These are phyloP conservation scores for Pterocles orientalis DNA, from an alignment of 2,113 vertebrate genomes.

Conservation along the genomic window DNA sequence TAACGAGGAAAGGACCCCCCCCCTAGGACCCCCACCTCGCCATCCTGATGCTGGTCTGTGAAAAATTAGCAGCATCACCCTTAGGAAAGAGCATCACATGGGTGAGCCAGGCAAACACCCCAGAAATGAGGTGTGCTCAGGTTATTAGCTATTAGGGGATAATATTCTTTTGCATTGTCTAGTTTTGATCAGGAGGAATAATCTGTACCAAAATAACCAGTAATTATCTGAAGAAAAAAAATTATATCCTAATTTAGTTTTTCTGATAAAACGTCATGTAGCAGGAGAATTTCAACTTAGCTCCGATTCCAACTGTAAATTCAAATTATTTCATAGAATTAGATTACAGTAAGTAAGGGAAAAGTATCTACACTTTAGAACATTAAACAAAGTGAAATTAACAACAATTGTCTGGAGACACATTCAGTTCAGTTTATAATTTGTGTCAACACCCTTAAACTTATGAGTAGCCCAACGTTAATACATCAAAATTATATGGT, in stretches of 20 bases:
- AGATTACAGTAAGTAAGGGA: background rate
- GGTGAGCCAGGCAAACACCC: background rate
- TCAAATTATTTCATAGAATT: background rate
- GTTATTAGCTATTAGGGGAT: background rate
- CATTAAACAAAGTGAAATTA: background rate
- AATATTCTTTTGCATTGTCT: background rate
- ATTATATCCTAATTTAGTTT: background rate
- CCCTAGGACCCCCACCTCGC: background rate
- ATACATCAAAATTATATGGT: background rate
- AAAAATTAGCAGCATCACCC: background rate
- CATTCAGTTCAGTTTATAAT: background rate
- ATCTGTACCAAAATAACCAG: background rate
- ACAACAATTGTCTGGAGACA: background rate
- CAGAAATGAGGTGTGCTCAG: fast-evolving
- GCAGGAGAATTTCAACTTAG: background rate
- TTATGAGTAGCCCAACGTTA: background rate
- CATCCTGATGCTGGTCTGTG: background rate
- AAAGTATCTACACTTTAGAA: background rate
- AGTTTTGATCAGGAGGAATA: background rate
- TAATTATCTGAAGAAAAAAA: too few relatives aligned
- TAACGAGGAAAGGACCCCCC: background rate
- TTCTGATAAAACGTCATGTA: background rate
- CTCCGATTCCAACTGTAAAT: background rate
- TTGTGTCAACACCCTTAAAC: background rate
- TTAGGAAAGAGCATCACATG: background rate